A percentile compares a stretch with the other conserved stretches of the same genome.
Conservation (phyloP, 2,888 invertebrate species). For the Bellardia bayeri region DNA sequence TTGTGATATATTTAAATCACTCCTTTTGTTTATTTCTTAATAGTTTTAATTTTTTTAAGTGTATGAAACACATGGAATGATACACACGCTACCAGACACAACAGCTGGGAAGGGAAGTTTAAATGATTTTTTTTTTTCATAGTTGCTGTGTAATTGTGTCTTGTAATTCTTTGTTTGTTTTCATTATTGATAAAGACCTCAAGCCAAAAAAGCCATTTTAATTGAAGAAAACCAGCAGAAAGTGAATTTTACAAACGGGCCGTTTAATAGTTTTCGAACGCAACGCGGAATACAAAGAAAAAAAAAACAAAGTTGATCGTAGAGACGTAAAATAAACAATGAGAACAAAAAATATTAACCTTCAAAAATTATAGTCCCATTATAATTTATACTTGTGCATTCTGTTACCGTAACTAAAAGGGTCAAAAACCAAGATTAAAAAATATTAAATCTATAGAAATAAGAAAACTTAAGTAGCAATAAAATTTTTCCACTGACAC, state of each 20-base stretch:
- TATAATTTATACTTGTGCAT: background rate
- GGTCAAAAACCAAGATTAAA: background rate
- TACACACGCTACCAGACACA: background rate
- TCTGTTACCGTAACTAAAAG: background rate
- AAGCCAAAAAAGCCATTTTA: constrained; percentile 11
- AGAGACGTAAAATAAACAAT: background rate
- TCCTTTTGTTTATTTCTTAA: too few relatives aligned
- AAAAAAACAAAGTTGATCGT: constrained; percentile 12
- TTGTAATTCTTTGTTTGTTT: background rate
- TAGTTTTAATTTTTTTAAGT: background rate
- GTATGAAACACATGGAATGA: background rate
- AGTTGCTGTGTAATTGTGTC: background rate
- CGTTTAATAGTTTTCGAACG: constrained; percentile 2
- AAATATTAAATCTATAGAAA: constrained; percentile 7
- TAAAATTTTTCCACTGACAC: constrained; percentile 13
- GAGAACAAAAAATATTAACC: constrained; percentile 55
- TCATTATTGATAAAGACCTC: constrained; percentile 17
- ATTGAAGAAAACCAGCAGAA: background rate
- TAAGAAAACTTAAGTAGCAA: background rate
- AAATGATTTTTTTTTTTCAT: background rate
- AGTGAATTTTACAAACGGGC: constrained; percentile 7
- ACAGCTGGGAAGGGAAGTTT: constrained; percentile 7
- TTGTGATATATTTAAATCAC: too few relatives aligned
- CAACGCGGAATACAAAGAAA: background rate
- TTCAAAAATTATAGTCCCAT: constrained; percentile 43